Base-by-base conservation (phyloP, 2,113 vertebrate genomes). In the Phrynosoma platyrhinos region DNA sequence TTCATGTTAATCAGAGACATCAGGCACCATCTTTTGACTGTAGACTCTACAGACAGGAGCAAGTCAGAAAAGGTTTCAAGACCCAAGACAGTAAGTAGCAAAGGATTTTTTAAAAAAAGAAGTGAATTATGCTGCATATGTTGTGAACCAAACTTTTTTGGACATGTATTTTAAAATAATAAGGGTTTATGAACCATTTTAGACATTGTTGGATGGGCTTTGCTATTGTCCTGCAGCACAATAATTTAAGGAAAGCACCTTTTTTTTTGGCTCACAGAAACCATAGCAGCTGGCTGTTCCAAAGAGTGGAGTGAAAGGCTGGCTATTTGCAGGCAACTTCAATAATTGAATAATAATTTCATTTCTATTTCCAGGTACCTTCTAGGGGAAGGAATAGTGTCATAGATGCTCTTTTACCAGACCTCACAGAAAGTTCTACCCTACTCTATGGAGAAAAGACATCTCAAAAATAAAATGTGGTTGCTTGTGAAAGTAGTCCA, bases 1-100 rank as follows among this genome's bases (percentile, higher is more conserved):
- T 88, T 91, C 53, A 88, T 86, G 72, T 78, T 74, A 76, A 93
- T 92, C 25, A 84, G 85, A 75, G 58, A 88, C 53, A 68, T 80
- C 42, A 88, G 91, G 30, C 88, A 92, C 20, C 82, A 91, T 53
- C 89, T 87, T 89, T 91, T 89, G 62, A 93, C 90, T 86, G 91
- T 79, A 66, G 88, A 93, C 16, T 42, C 75, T 42, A 21, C 85
- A 53, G 87, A 78, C 30, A 74, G 80, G 21, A 93, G 32, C 36
- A 93, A 12, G 42, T 53, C 83, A 90, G 78, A 68, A 66, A 94
- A 87, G 72, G 88, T 87, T 58, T 92, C 91, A 86, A 92, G 96
- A 84, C 91, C 95, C 16, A 97, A 96, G 92, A 95, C 93, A 58
- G 95, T 96, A 89, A 95, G 95, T 94, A 88, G 66, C 1, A 3